phyloP scores from a whole-genome alignment of 37 sponge, comb jelly and placozoan genomes.

The Eunapius fragilis region DNA sequence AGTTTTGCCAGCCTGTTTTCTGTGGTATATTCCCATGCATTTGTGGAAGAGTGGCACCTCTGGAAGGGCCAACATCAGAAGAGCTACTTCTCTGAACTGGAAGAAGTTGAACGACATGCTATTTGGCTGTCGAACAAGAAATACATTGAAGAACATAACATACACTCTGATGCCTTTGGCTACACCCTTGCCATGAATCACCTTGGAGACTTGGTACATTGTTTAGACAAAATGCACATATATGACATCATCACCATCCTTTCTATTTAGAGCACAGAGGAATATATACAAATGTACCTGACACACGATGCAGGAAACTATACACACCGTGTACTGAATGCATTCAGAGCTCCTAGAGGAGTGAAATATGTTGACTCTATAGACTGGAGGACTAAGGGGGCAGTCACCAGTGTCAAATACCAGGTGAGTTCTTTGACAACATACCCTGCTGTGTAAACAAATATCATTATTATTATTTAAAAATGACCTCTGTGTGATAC shows the following conservation, averaged over 20 bases:
- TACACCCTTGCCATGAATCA: slow-evolving; percentile 78
- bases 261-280: neutral
- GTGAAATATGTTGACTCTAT: slow-evolving; percentile 46
- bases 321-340: neutral
- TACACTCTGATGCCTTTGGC: slow-evolving; percentile 57
- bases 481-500: neutral
- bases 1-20: neutral
- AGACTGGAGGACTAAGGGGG: slow-evolving; percentile 85
- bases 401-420: slow-evolving; percentile 74
- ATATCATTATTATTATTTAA: no score
- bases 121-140: slow-evolving; percentile 71
- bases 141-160: slow-evolving; percentile 77
- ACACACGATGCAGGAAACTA: neutral
- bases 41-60: slow-evolving; percentile 52
- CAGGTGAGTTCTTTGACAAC: slow-evolving; percentile 31
- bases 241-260: neutral
- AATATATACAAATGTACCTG: neutral
- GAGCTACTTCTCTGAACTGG: slow-evolving; percentile 26
- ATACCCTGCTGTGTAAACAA: no score
- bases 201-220: slow-evolving; percentile 71
- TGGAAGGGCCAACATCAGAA: slow-evolving; percentile 66
- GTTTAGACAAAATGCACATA: neutral
- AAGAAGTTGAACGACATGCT: slow-evolving; percentile 48
- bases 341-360: neutral
- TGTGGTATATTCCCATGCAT: neutral